Evolutionary conservation across 2,797 vertebrate species (phyloP).

Genomic region (Pseudochirops cupreus): DNA sequence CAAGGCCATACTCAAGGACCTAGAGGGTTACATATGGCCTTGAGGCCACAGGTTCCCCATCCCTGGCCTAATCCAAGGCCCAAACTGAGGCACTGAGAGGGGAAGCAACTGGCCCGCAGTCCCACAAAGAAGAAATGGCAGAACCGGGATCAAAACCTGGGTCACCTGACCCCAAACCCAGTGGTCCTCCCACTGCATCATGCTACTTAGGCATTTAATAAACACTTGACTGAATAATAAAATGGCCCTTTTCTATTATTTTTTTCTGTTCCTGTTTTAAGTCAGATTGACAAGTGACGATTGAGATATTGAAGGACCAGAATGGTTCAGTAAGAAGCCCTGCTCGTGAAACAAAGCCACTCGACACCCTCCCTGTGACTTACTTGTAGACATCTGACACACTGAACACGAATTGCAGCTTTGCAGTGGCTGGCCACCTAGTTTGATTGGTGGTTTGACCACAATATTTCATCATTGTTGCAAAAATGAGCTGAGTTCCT

Average conservation of each 20-base stretch:
- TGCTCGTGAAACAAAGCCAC: neutral
- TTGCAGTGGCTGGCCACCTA: conserved; percentile 2
- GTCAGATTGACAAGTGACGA: conserved; percentile 21
- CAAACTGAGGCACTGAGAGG: no score
- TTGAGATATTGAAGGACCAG: neutral
- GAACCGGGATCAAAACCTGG: neutral
- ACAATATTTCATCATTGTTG: conserved; percentile 61
- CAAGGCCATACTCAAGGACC: no score
- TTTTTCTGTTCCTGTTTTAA: conserved; percentile 8
- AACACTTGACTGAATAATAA: conserved; percentile 9
- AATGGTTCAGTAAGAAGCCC: neutral
- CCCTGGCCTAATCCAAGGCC: neutral
- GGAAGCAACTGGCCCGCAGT: neutral
- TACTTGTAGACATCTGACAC: conserved; percentile 39
- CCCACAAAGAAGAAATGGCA: neutral
- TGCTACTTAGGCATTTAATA: neutral
- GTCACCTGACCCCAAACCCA: neutral
- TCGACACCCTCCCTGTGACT: neutral
- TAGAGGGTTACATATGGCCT: no score
- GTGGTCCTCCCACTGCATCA: neutral
- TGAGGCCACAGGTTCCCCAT: no score
- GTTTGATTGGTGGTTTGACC: neutral
- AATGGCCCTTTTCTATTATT: neutral
- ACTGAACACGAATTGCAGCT: neutral
- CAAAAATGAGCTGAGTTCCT: neutral